phyloP scores from a whole-genome alignment of 1,140 invertebrate genomes.

The Bemisia tabaci region DNA sequence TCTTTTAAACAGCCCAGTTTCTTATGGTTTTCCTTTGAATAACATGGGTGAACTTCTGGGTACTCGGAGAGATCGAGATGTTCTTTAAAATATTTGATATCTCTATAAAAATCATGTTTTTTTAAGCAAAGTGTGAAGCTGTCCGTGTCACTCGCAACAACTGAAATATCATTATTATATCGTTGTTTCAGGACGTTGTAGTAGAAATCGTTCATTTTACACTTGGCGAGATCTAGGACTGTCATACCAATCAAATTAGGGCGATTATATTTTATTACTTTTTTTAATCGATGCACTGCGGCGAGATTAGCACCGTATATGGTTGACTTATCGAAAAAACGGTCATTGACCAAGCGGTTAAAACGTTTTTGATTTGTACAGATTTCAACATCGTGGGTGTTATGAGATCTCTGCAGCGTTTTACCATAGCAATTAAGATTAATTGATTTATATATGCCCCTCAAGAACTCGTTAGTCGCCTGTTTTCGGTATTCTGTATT shows the following conservation, averaged over 20 bases:
- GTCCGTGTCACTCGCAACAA: conserved; percentile 30
- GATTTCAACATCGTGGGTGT: conserved; percentile 24
- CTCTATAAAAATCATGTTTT: background rate
- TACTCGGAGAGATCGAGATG: conserved; percentile 21
- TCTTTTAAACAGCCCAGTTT: conserved; percentile 36
- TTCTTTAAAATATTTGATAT: too few species aligned
- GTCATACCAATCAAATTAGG: conserved; percentile 14
- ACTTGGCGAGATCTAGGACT: conserved; percentile 17
- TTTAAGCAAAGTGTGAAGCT: conserved; percentile 16
- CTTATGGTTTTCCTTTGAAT: conserved; percentile 28
- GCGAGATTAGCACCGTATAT: conserved; percentile 16
- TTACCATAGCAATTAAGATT: conserved; percentile 29
- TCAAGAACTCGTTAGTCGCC: conserved; percentile 28
- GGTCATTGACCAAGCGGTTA: conserved; percentile 11
- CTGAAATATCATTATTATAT: conserved; percentile 9
- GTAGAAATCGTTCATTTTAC: conserved; percentile 17
- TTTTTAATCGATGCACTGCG: conserved; percentile 10
- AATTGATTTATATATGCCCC: conserved; percentile 29
- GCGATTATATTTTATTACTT: conserved; percentile 12
- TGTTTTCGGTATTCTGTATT: conserved; percentile 24
- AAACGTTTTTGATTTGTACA: conserved; percentile 10
- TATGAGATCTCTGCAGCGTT: conserved; percentile 27
- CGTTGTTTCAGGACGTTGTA: conserved; percentile 12
- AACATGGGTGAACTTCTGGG: conserved; percentile 11
- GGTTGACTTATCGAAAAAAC: conserved; percentile 13